Evolutionary conservation across 2,888 invertebrate species (phyloP).

Genomic region (Microplitis deprimator): DNA sequence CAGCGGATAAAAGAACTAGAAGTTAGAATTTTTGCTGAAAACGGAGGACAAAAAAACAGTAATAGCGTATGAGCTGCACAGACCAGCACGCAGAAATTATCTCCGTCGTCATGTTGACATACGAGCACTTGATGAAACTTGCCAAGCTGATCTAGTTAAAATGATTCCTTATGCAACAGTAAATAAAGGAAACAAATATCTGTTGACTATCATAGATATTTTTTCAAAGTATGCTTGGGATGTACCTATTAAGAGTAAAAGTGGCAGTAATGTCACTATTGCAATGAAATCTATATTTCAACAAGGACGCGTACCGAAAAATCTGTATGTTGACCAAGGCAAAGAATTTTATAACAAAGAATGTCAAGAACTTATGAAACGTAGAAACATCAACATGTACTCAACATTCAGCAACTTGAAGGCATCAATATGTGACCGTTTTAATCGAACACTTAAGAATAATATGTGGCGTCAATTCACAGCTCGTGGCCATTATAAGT

Average conservation of each 20-base stretch:
- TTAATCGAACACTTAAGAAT: slow-evolving; percentile 48
- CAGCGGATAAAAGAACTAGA: neutral
- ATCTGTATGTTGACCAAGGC: slow-evolving; percentile 51
- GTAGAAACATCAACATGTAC: slow-evolving; percentile 43
- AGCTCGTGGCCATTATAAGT: slow-evolving; percentile 46
- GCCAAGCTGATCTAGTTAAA: slow-evolving; percentile 69
- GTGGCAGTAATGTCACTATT: slow-evolving; percentile 52
- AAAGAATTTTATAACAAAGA: slow-evolving; percentile 53
- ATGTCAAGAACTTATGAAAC: slow-evolving; percentile 37
- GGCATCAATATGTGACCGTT: slow-evolving; percentile 58
- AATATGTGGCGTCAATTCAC: slow-evolving; percentile 48
- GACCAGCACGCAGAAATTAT: slow-evolving; percentile 64
- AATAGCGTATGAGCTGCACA: slow-evolving; percentile 64
- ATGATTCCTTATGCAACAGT: slow-evolving; percentile 58
- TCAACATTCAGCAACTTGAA: slow-evolving; percentile 53
- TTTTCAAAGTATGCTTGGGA: slow-evolving; percentile 12
- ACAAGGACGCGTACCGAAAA: slow-evolving; percentile 42
- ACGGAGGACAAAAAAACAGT: neutral
- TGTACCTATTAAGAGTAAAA: slow-evolving; percentile 62
- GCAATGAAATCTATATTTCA: slow-evolving; percentile 39
- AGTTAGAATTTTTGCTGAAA: neutral
- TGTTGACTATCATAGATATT: slow-evolving; percentile 56
- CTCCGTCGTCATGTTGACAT: slow-evolving; percentile 56
- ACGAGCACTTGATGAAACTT: slow-evolving; percentile 67
- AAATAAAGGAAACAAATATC: slow-evolving; percentile 62